Percentiles rank a stretch among this genome's conserved stretches.
These are phyloP conservation scores for Pangasius djambal DNA, from an alignment of 2,797 vertebrate genomes.

Conservation along the genomic window DNA sequence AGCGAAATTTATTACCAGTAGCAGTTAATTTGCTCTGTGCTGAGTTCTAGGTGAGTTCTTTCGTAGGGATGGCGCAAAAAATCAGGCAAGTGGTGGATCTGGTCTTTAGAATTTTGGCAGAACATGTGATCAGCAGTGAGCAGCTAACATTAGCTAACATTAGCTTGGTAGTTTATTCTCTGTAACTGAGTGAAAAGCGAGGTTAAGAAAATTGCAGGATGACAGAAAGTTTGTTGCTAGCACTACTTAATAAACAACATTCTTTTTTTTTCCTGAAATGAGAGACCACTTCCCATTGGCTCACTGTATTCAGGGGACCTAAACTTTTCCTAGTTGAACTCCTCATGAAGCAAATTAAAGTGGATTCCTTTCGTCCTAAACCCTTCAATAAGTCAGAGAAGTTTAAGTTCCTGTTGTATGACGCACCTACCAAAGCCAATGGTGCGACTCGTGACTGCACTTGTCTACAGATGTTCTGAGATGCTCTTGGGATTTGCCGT, in stretches of 20 bases:
- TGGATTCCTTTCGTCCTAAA: background rate
- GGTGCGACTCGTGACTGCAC: background rate
- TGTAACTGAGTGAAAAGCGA: background rate
- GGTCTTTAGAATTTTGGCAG: background rate
- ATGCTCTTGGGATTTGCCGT: background rate
- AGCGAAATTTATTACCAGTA: background rate
- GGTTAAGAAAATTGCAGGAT: background rate
- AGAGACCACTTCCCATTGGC: background rate
- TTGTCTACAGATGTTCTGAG: background rate
- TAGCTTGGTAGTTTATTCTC: background rate
- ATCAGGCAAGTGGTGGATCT: background rate
- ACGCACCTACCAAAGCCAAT: background rate
- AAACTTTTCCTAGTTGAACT: background rate
- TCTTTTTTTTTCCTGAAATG: background rate
- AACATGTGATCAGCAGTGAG: background rate
- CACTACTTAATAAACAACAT: background rate
- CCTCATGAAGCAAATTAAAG: background rate
- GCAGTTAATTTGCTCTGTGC: no score
- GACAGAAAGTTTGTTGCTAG: background rate
- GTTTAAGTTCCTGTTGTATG: background rate
- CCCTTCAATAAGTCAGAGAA: background rate
- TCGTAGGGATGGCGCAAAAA: background rate
- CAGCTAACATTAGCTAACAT: background rate
- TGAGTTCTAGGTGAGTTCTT: background rate
- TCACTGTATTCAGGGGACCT: background rate